Percentiles rank a stretch among this genome's conserved stretches.
These are phyloP conservation scores for Pristiophorus japonicus DNA, from an alignment of 2,113 vertebrate genomes.

Conservation along the genomic window DNA sequence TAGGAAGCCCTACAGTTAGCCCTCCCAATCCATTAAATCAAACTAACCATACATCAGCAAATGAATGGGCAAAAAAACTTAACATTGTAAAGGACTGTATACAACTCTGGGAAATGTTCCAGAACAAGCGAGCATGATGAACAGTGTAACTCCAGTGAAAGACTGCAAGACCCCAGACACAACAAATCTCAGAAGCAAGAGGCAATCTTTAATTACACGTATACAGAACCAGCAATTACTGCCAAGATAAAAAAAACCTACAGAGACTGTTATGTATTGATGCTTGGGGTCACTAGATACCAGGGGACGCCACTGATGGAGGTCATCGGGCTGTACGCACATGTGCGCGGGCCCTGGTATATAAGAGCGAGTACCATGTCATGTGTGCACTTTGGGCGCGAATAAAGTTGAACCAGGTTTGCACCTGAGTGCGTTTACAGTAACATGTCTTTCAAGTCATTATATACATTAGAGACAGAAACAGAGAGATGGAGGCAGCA, in stretches of 20 bases:
- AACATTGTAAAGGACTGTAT: background rate
- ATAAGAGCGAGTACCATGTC: too few species aligned
- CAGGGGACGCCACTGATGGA: too few species aligned
- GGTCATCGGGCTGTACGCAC: too few species aligned
- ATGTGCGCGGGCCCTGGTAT: too few species aligned
- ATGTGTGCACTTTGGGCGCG: too few species aligned
- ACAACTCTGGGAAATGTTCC: constrained; percentile 8
- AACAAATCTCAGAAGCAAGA: background rate
- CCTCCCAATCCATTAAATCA: background rate
- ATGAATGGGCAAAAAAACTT: background rate
- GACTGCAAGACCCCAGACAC: background rate
- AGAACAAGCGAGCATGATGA: background rate
- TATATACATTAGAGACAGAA: too few species aligned
- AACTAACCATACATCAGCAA: background rate
- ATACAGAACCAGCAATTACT: background rate
- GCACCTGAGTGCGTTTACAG: too few species aligned
- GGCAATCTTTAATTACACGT: background rate
- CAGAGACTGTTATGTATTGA: too few species aligned
- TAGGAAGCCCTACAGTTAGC: too few species aligned
- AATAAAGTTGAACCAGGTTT: too few species aligned
- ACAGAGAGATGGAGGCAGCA: background rate
- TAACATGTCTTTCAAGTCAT: too few species aligned
- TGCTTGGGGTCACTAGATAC: too few species aligned
- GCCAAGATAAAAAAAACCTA: background rate
- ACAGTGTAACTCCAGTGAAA: background rate